Conservation (phyloP, 1,140 invertebrate species). For the Diprion similis region DNA sequence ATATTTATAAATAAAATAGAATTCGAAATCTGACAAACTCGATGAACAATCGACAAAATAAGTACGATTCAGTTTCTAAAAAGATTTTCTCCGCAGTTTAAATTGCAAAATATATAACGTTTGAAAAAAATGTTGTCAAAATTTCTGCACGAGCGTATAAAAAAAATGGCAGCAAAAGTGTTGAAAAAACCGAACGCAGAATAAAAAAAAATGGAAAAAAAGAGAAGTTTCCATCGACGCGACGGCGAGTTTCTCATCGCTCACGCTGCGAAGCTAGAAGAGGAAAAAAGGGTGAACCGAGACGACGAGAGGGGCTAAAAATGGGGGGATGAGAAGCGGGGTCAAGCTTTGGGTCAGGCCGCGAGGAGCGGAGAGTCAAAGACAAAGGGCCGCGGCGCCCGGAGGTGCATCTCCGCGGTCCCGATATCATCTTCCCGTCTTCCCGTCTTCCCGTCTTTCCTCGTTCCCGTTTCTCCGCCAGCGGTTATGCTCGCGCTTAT, state of each 20-base stretch:
- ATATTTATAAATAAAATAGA: too few species aligned
- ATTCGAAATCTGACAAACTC: too few species aligned
- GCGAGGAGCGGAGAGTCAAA: neutral
- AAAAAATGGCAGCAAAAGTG: too few species aligned
- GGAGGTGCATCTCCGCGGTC: slow-evolving; percentile 12
- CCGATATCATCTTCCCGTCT: slow-evolving; percentile 21
- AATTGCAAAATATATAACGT: too few species aligned
- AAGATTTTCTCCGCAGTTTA: too few species aligned
- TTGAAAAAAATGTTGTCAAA: too few species aligned
- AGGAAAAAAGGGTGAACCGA: too few species aligned
- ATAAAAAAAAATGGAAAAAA: too few species aligned
- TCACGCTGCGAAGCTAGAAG: neutral
- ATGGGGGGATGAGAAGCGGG: neutral
- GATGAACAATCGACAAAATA: too few species aligned
- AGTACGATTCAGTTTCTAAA: too few species aligned
- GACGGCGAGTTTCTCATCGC: neutral
- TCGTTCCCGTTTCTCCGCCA: neutral
- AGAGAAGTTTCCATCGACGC: neutral
- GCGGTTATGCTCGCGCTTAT: slow-evolving; percentile 14
- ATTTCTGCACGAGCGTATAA: too few species aligned
- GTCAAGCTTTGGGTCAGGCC: neutral
- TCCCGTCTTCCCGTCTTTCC: neutral
- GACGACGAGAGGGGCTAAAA: neutral
- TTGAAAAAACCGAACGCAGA: too few species aligned
- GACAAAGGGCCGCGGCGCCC: slow-evolving; percentile 13